Evolutionary conservation across 2,888 invertebrate genomes (phyloP), one percentile per base, ranked within the genome.

Genomic region (Escarpia spicata): DNA sequence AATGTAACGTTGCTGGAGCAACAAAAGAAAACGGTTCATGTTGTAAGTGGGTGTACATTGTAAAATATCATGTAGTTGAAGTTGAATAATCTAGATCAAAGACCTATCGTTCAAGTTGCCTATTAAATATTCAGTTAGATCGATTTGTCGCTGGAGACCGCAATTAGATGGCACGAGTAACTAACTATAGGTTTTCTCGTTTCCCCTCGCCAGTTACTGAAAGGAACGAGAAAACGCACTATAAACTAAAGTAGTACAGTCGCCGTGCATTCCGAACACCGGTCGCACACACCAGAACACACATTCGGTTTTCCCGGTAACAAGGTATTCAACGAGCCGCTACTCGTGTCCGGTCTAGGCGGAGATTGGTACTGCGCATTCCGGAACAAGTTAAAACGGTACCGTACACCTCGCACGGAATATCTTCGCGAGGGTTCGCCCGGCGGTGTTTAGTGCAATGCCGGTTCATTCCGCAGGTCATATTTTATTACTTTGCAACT

Each of bases 201-300:
- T 75, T 26, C 2, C n/a, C 75, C 26, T 75, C 52, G 52, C 15
- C 52, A 1, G 52, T 6, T 2, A 75, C 75, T 19, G 75, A 75
- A 75, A 15, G 75, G 75, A 75, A 75, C 75, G n/a, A 75, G 75
- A 75, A 26, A 75, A 75, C 75, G 75, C 75, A 75, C 75, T 75
- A n/a, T 1, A 26, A 26, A 26, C 75, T 15, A 19, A n/a, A 26
- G 75, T 75, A 26, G 26, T 75, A 75, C 75, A 26, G 75, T 26
- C 75, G 2, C 26, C 75, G 75, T 75, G 19, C 26, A 75, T 75
- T 75, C 75, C 75, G 26, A 75, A 75, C 75, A 75, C 75, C n/a
- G n/a, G 75, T 75, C 26, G 75, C 19, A 75, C 75, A 75, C 19
- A 75, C 75, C 4, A 26, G 75, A 75, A 75, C 75, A 75, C 26